Evolutionary conservation across 64 coral and sea anemone species (phyloP).

Genomic region (Pachyseris speciosa): DNA sequence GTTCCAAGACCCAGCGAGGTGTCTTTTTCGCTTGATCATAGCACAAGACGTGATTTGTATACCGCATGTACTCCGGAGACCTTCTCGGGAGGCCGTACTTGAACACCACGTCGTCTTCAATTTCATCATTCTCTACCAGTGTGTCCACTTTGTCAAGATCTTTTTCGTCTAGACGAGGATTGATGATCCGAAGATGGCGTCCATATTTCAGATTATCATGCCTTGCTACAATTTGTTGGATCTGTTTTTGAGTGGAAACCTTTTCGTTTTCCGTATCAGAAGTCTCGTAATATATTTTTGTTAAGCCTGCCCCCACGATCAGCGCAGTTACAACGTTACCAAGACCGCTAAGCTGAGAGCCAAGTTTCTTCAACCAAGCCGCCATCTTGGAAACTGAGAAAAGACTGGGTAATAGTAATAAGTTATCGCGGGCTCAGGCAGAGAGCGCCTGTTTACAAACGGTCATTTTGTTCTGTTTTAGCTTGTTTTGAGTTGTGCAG

Average conservation of each 20-base stretch:
- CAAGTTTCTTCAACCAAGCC: slow-evolving; percentile 52
- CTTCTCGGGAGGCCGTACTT: slow-evolving; percentile 80
- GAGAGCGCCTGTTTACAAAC: slow-evolving; percentile 36
- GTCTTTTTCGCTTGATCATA: slow-evolving; percentile 90
- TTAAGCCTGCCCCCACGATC: slow-evolving; percentile 77
- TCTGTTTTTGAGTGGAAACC: slow-evolving; percentile 67
- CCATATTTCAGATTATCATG: slow-evolving; percentile 89
- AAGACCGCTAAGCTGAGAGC: slow-evolving; percentile 46
- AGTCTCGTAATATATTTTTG: slow-evolving; percentile 96
- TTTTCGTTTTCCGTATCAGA: slow-evolving; percentile 33
- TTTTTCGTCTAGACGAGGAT: neutral
- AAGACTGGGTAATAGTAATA: neutral
- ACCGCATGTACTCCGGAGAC: slow-evolving; percentile 58
- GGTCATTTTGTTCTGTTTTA: neutral
- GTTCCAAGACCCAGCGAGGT: slow-evolving; percentile 87
- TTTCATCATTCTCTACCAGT: slow-evolving; percentile 3
- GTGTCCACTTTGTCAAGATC: neutral
- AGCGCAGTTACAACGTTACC: slow-evolving; percentile 71
- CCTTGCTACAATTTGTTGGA: slow-evolving; percentile 68
- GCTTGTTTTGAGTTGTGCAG: neutral
- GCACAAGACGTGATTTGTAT: slow-evolving; percentile 90
- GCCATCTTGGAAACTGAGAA: slow-evolving; percentile 63
- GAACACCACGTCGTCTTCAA: slow-evolving; percentile 36
- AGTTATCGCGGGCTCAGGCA: neutral
- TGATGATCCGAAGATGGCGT: slow-evolving; percentile 62